phyloP scores from a whole-genome alignment of 2,113 vertebrate species.

The Crocuta crocuta region DNA sequence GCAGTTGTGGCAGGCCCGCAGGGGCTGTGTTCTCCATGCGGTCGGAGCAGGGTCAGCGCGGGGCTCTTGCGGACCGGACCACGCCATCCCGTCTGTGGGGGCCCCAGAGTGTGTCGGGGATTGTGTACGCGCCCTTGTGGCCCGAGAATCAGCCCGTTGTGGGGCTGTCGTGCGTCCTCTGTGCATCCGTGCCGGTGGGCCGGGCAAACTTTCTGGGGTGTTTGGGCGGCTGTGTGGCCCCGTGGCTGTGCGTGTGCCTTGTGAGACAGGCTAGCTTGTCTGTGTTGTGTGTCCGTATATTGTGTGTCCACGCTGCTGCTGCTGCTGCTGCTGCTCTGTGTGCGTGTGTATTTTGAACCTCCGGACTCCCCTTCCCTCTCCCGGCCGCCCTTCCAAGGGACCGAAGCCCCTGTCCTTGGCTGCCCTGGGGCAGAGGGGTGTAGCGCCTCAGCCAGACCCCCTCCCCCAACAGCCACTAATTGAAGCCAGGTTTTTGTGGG shows the following conservation, averaged over 20 bases:
- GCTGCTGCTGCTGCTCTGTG: background rate
- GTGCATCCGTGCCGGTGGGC: background rate
- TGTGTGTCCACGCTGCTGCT: background rate
- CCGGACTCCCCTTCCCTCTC: background rate
- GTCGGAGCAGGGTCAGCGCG: background rate
- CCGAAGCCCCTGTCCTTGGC: background rate
- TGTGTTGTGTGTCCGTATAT: background rate
- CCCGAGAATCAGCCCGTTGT: accelerated
- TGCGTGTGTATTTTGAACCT: background rate
- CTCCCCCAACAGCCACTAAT: slow-evolving; percentile 65
- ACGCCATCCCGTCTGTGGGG: background rate
- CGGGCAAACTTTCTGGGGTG: accelerated
- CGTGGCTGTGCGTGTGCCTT: background rate
- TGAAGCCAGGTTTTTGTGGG: slow-evolving; percentile 71
- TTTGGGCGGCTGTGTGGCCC: background rate
- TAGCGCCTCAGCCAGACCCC: background rate
- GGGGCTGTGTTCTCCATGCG: background rate
- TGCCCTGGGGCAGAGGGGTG: background rate
- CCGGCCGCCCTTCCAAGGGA: background rate
- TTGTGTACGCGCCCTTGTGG: accelerated
- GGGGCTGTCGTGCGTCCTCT: too few species aligned
- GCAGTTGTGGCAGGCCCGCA: accelerated
- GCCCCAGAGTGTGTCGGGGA: accelerated
- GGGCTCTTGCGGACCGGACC: accelerated
- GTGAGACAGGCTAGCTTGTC: background rate